phyloP scores from a whole-genome alignment of 2,888 invertebrate species.

The Hirtodrosophila confusa region DNA sequence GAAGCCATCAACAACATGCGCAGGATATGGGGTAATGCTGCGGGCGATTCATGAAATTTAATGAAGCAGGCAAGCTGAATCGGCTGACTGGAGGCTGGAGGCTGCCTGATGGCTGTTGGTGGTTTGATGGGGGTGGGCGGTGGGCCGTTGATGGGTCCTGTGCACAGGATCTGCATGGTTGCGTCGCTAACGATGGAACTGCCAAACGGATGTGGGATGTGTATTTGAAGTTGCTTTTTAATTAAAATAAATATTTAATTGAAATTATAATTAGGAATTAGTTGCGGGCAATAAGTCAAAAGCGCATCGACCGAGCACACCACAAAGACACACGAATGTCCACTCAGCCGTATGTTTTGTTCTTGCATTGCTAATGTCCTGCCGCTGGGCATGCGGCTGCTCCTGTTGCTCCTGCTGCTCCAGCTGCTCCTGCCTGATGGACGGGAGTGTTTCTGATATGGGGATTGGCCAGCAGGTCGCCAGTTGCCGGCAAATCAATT shows the following conservation, averaged over 20 bases:
- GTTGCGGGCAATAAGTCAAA: conserved; percentile 67
- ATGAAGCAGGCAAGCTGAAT: conserved; percentile 68
- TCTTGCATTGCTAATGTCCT: conserved; percentile 42
- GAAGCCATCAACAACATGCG: conserved; percentile 73
- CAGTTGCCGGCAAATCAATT: conserved; percentile 50
- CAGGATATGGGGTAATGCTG: conserved; percentile 69
- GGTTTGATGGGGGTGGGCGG: not conserved
- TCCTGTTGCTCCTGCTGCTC: not conserved
- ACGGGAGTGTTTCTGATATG: not conserved
- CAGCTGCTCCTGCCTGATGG: not conserved
- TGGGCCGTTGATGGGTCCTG: no score
- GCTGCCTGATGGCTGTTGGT: not conserved
- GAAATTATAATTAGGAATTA: conserved; percentile 71
- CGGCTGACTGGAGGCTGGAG: conserved; percentile 24
- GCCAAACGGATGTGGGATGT: conserved; percentile 48
- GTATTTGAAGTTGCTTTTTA: conserved; percentile 74
- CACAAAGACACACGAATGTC: conserved; percentile 18
- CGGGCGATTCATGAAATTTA: conserved; percentile 79
- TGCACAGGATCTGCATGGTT: conserved; percentile 31
- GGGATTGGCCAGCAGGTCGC: not conserved
- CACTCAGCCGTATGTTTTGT: conserved; percentile 20
- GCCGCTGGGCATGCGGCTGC: conserved; percentile 3
- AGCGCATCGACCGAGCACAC: conserved; percentile 26
- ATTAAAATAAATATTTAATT: conserved; percentile 80
- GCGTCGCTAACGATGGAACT: conserved; percentile 33